phyloP scores from a whole-genome alignment of 2,113 vertebrate genomes.

The Panthera uncia region DNA sequence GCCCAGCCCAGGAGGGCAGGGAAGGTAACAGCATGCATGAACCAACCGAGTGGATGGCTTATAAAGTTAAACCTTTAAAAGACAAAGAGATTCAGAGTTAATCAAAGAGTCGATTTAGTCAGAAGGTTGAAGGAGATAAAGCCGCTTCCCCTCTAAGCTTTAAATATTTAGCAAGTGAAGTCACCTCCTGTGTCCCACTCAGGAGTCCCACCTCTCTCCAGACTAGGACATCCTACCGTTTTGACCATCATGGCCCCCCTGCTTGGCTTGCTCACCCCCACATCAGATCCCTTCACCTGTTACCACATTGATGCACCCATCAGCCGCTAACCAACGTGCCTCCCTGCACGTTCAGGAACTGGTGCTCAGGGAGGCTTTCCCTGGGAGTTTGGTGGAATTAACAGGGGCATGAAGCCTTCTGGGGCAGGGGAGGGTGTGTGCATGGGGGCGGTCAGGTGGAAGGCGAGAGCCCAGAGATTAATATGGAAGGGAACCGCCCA shows the following conservation, averaged over 20 bases:
- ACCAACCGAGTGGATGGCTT: neutral
- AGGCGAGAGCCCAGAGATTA: neutral
- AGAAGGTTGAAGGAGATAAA: constrained; percentile 16
- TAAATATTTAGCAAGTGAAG: neutral
- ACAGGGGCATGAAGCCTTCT: neutral
- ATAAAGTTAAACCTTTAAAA: constrained; percentile 31
- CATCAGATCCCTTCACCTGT: neutral
- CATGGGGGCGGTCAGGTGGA: no score
- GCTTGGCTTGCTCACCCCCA: neutral
- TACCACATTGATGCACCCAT: neutral
- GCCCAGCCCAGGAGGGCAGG: neutral
- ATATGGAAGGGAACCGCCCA: neutral
- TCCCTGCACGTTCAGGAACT: neutral
- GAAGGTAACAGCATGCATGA: neutral
- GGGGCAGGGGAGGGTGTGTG: accelerated
- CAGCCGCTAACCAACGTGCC: neutral
- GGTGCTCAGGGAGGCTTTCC: neutral
- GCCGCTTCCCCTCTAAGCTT: neutral
- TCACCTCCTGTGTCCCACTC: neutral
- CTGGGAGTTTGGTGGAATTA: neutral
- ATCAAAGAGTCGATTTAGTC: neutral
- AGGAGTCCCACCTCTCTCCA: neutral
- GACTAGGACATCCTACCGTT: neutral
- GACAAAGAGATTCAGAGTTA: constrained; percentile 11
- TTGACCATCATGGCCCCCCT: accelerated